Evolutionary conservation across 2,888 invertebrate species (phyloP), one percentile per base, ranked within the genome.

Genomic region (Pomacea canaliculata): DNA sequence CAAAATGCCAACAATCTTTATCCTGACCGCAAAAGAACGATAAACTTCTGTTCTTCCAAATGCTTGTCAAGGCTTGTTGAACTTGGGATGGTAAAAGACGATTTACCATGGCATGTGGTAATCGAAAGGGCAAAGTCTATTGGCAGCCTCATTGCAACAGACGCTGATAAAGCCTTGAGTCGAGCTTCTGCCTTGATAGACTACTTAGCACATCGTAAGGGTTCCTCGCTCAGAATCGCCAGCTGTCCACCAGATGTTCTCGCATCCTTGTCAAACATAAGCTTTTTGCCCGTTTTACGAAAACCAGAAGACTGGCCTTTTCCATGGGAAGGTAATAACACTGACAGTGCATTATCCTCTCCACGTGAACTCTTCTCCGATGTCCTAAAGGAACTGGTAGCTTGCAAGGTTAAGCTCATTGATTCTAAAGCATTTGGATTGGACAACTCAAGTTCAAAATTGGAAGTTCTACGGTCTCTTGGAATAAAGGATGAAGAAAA

Each of bases 11-110:
- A 46, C 19, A 12, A 18, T 27, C n/a, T 56, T 13, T 7, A 48
- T 10, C 16, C 51, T 0, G 18, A 5, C 10, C 9, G 8, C 63
- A 19, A 18, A 18, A 12, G 10, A 9, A 7, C 37, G n/a, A 49
- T 79, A n/a, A 77, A 77, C 59, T 78, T 78, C 65, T 69, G 65
- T n/a, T 12, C 56, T 27, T 7, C 60, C 48, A 16, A 70, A 8
- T 51, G 68, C 19, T 76, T 83, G n/a, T 48, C 46, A 13, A 23
- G 46, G 4, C 69, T 85, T 27, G 72, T 68, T 27, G 51, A 67
- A 23, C 80, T 85, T 46, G 85, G 85, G 9, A 83, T 85, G 85
- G 68, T 72, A n/a, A 68, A 51, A 49, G 77, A 81, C 72, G 80
- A 79, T 19, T 27, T 85, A 16, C 62, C 78, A 9, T 80, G 79